These are phyloP conservation scores for Mormyrops boulengeri DNA, from an alignment of 2,797 vertebrate genomes.

Conservation along the genomic window DNA sequence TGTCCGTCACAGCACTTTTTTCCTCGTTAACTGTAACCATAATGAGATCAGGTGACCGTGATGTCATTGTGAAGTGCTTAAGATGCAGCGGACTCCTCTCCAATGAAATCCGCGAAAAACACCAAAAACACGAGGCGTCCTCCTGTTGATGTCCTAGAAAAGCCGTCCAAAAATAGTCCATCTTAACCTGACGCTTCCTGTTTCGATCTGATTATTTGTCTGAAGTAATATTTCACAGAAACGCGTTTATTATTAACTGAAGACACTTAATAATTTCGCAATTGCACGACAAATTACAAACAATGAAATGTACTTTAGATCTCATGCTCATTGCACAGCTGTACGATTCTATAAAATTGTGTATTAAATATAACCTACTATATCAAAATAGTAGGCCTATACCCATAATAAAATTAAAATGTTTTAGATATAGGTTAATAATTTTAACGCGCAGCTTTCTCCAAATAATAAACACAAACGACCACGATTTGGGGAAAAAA, in stretches of 20 bases:
- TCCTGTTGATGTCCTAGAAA: neutral
- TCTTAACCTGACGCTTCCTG: slow-evolving; percentile 2
- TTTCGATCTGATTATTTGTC: neutral
- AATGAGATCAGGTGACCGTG: slow-evolving; percentile 35
- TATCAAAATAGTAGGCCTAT: neutral
- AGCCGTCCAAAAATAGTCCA: slow-evolving; percentile 14
- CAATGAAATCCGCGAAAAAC: slow-evolving; percentile 17
- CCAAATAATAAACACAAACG: neutral
- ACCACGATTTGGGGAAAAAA: neutral
- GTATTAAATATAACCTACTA: neutral
- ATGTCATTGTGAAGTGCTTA: slow-evolving; percentile 28
- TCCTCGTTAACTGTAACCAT: slow-evolving; percentile 28
- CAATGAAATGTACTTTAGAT: neutral
- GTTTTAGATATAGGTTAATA: neutral
- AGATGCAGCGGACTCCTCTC: slow-evolving; percentile 12
- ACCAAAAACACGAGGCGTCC: slow-evolving; percentile 16
- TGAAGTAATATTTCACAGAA: neutral
- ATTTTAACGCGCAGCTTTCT: neutral
- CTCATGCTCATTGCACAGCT: neutral
- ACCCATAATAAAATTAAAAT: neutral
- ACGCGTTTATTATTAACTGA: neutral
- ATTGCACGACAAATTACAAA: neutral
- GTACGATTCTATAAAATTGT: neutral
- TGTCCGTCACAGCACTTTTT: slow-evolving; percentile 16
- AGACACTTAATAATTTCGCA: neutral